Evolutionary conservation across 1,140 invertebrate genomes (phyloP), one percentile per base, ranked within the genome.

Genomic region (Magallana gigas): DNA sequence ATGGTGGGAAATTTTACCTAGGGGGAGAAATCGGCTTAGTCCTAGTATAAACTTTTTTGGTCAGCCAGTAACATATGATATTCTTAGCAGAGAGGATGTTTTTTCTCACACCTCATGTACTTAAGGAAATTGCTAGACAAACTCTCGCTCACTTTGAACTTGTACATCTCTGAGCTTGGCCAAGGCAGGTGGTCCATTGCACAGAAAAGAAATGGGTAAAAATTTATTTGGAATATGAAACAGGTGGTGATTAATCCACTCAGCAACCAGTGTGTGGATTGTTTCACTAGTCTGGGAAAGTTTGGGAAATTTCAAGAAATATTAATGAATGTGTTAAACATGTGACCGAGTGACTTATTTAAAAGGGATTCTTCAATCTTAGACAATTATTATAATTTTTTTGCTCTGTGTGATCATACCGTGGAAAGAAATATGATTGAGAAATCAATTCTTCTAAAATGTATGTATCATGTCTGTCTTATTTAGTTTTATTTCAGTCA

Each of bases 131-230:
- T 29, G 18, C 14, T 76, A 76, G 23, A 76, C 68, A 76, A 76
- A 76, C 68, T 76, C 36, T 11, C n/a, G 68, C 68, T 76, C 12
- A 29, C 68, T 76, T 76, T 76, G 68, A 76, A 76, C 23, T 76
- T 76, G 68, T 76, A 76, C 68, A 76, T 76, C 68, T 76, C 68
- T 76, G 68, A 76, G 68, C 68, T 76, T 76, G 68, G 68, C 68
- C 18, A 18, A 36, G 68, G 68, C 68, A 76, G 68, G 68, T 76
- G 68, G 68, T 76, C 68, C 23, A 76, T 76, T 36, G 68, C 68
- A 76, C 18, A 76, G 68, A 76, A 76, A 76, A 48, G 23, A 29
- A 76, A 76, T 29, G 68, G 23, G 68, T 23, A 29, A 76, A 76
- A 76, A 23, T 76, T 76, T 76, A 76, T 76, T 76, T 76, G 23